phyloP scores from a whole-genome alignment of 2,113 vertebrate species.

The Rhinichthys klamathensis region DNA sequence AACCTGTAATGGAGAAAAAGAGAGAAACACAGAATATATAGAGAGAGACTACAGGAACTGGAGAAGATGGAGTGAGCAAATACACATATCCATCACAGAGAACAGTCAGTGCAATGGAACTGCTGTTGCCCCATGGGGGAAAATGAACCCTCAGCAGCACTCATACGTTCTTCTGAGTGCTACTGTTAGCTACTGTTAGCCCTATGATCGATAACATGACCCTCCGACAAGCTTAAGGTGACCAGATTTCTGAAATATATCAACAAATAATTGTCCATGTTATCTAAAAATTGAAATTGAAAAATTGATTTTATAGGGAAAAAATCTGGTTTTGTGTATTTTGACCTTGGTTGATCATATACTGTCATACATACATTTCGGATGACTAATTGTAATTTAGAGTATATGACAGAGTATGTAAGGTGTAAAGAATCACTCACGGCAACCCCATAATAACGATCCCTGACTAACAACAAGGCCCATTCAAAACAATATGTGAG shows the following conservation, averaged over 20 bases:
- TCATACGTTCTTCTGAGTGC: conserved; percentile 1
- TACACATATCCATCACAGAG: conserved; percentile 53
- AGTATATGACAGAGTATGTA: not conserved
- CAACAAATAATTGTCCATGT: not conserved
- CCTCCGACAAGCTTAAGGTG: conserved; percentile 1
- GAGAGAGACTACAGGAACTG: not conserved
- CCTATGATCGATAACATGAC: conserved; percentile 29
- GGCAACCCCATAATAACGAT: too few relatives aligned
- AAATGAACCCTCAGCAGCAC: conserved; percentile 13
- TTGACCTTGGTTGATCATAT: not conserved
- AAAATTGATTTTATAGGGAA: not conserved
- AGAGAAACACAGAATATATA: not conserved
- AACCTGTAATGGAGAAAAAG: conserved; percentile 43
- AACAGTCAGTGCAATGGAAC: conserved; percentile 46
- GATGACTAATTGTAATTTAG: not conserved
- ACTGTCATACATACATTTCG: not conserved
- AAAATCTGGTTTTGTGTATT: not conserved
- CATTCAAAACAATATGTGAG: not conserved
- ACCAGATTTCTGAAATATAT: not conserved
- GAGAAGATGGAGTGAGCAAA: conserved; percentile 26
- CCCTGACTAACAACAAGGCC: too few relatives aligned
- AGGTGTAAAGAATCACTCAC: not conserved
- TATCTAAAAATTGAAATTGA: not conserved
- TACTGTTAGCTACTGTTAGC: conserved; percentile 10
- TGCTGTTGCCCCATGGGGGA: conserved; percentile 37